Evolutionary conservation across 2,113 vertebrate genomes (phyloP).

Genomic region (Halichoeres trimaculatus): DNA sequence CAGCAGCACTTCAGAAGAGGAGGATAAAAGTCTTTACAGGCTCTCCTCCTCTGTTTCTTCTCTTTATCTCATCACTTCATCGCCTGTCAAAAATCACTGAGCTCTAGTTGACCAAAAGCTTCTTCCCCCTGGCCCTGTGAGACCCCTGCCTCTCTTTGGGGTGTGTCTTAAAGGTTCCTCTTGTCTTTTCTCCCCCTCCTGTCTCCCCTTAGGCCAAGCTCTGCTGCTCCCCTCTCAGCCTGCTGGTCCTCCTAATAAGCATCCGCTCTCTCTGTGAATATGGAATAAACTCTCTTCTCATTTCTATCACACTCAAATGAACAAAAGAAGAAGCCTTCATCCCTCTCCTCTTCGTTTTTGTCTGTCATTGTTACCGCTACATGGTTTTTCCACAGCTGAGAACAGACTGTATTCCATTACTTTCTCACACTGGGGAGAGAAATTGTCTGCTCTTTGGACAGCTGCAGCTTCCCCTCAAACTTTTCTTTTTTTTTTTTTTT

Average conservation of each 20-base stretch:
- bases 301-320: slow-evolving; percentile 61
- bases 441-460: neutral
- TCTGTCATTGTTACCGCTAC: slow-evolving; percentile 41
- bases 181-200: neutral
- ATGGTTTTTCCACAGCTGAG: slow-evolving; percentile 8
- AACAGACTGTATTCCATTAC: slow-evolving; percentile 19
- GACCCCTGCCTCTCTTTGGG: slow-evolving; percentile 17
- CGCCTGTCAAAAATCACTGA: slow-evolving; percentile 49
- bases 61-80: slow-evolving; percentile 48
- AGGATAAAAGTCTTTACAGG: slow-evolving; percentile 71
- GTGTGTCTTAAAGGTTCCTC: slow-evolving; percentile 34
- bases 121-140: neutral
- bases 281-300: slow-evolving; percentile 58
- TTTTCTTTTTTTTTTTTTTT: neutral
- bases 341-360: slow-evolving; percentile 4
- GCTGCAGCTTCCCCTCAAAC: neutral
- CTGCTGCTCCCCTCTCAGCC: slow-evolving; percentile 43
- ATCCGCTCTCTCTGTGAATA: slow-evolving; percentile 64
- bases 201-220: slow-evolving; percentile 52
- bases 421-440: slow-evolving; percentile 11
- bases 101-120: slow-evolving; percentile 53
- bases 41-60: slow-evolving; percentile 7
- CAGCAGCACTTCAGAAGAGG: slow-evolving; percentile 57
- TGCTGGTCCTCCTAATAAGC: slow-evolving; percentile 59
- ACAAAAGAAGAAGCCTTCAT: slow-evolving; percentile 53